Percentiles rank a stretch among this genome's conserved stretches.
Conservation (phyloP, 2,797 vertebrate genomes). For the Taeniopygia guttata region DNA sequence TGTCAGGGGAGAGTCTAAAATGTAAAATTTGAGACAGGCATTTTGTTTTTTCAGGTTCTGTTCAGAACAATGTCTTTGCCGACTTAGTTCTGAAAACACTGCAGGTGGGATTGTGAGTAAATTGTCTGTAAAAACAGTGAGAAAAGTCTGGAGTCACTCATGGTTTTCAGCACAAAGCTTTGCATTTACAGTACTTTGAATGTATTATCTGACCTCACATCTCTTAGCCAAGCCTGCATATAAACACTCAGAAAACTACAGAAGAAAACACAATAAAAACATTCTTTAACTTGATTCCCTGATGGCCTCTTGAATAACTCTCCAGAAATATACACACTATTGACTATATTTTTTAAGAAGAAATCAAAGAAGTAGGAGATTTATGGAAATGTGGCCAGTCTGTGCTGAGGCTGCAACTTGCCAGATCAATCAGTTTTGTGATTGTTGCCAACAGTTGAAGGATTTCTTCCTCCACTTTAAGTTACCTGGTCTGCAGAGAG, state of each 20-base stretch:
- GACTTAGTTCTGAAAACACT: neutral
- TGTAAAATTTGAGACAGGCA: neutral
- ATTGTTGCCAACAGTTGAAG: neutral
- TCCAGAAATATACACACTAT: neutral
- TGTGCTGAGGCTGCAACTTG: neutral
- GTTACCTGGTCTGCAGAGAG: neutral
- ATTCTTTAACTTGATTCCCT: neutral
- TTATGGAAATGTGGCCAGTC: neutral
- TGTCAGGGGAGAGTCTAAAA: neutral
- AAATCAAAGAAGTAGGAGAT: neutral
- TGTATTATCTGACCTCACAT: neutral
- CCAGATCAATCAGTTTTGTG: neutral
- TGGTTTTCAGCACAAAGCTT: neutral
- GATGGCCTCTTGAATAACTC: neutral
- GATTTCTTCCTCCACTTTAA: neutral
- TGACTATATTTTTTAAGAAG: neutral
- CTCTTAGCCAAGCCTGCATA: neutral
- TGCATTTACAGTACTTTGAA: neutral
- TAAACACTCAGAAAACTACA: conserved; percentile 3
- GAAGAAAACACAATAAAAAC: conserved; percentile 8
- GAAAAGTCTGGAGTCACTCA: neutral
- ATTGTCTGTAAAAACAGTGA: neutral
- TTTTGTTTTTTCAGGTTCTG: neutral
- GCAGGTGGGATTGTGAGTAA: neutral
- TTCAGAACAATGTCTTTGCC: neutral